Conservation (phyloP, 2,888 invertebrate genomes). For the Spatulosminthurus flaviceps region DNA sequence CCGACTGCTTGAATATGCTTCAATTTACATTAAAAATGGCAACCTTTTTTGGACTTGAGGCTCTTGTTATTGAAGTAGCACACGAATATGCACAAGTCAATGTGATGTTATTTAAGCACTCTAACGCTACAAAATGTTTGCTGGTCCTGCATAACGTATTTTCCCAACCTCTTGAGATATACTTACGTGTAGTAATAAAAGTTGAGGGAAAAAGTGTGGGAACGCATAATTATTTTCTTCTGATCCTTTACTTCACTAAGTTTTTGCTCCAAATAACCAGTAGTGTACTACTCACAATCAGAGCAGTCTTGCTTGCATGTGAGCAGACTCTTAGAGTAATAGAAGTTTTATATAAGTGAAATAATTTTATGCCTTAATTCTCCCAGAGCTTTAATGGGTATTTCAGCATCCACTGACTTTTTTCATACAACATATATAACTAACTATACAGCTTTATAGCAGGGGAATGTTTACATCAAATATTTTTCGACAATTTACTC, state of each 20-base stretch:
- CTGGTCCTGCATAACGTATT: no score
- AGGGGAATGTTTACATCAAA: not conserved
- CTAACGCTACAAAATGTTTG: no score
- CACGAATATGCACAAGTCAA: no score
- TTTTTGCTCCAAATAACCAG: not conserved
- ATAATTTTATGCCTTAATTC: not conserved
- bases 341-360: constrained; percentile 4
- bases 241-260: constrained; percentile 20
- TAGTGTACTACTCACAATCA: no score
- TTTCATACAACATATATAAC: not conserved
- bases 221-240: constrained; percentile 38
- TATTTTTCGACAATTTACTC: not conserved
- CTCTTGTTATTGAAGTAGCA: no score
- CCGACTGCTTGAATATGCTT: no score
- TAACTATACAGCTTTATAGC: not conserved
- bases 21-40: no score
- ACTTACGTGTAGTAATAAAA: constrained; percentile 13
- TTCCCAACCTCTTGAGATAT: not conserved
- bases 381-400: not conserved
- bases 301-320: constrained; percentile 15
- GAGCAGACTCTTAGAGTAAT: not conserved
- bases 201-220: constrained; percentile 28
- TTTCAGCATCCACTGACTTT: not conserved
- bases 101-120: no score
- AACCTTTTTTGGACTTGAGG: no score